phyloP scores from a whole-genome alignment of 2,888 invertebrate species.

The Drosophila heteroneura region DNA sequence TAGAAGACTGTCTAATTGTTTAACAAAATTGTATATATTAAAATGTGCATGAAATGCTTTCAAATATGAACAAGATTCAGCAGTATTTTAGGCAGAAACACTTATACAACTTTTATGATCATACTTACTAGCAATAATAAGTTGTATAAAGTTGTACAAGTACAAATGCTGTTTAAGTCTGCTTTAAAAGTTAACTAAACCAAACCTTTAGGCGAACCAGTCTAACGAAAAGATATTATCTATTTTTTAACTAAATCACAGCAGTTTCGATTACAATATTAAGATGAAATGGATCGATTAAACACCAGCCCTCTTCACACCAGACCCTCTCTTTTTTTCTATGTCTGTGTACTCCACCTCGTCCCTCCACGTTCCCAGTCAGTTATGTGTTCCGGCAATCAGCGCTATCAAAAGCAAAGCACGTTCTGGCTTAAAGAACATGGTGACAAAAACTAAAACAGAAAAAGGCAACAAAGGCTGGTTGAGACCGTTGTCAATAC shows the following conservation, averaged over 20 bases:
- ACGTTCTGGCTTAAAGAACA: slow-evolving; percentile 57
- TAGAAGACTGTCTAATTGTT: background rate
- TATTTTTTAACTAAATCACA: slow-evolving; percentile 3
- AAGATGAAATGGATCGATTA: slow-evolving; percentile 51
- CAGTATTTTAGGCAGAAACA: background rate
- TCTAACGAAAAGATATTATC: background rate
- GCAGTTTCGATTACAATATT: slow-evolving; percentile 25
- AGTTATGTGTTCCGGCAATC: slow-evolving; percentile 47
- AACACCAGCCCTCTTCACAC: background rate
- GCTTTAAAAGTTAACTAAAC: background rate
- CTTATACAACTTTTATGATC: background rate
- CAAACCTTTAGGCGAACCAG: background rate
- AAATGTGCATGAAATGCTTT: background rate
- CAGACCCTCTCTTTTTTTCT: background rate
- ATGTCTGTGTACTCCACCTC: background rate
- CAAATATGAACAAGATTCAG: background rate
- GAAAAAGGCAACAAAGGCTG: slow-evolving; percentile 4
- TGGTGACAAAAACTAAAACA: slow-evolving; percentile 36
- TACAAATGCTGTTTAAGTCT: background rate
- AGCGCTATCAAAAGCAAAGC: slow-evolving; percentile 68
- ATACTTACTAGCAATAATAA: background rate
- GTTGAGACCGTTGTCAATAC: slow-evolving; percentile 2
- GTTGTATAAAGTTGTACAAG: background rate
- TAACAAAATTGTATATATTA: background rate
- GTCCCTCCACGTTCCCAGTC: background rate